Evolutionary conservation across 1,140 invertebrate species (phyloP).

Genomic region (Drosophila auraria): DNA sequence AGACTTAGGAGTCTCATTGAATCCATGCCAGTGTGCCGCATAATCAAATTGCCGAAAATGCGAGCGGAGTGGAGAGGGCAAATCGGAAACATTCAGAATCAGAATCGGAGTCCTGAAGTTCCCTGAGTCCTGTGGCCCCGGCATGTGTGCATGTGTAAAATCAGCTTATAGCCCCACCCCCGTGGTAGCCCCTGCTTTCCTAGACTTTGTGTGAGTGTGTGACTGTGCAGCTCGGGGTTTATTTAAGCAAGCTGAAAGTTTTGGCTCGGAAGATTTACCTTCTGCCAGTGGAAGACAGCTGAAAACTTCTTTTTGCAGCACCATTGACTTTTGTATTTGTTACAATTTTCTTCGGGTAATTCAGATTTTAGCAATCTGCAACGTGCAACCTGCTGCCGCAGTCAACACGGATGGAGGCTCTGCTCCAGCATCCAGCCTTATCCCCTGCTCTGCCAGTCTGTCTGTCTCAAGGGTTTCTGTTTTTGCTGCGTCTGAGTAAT

Average conservation of each 20-base stretch:
- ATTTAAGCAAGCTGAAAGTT: constrained; percentile 82
- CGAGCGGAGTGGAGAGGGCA: constrained; percentile 39
- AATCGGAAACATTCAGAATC: constrained; percentile 62
- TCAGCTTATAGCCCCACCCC: constrained; percentile 61
- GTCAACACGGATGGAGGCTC: constrained; percentile 12
- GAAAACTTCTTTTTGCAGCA: constrained; percentile 82
- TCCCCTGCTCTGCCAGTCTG: constrained; percentile 6
- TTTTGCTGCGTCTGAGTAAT: constrained; percentile 73
- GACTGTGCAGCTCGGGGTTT: constrained; percentile 53
- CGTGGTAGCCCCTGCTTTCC: constrained; percentile 24
- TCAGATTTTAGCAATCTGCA: constrained; percentile 59
- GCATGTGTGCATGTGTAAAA: constrained; percentile 73
- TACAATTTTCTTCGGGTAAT: constrained; percentile 70
- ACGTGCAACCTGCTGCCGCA: constrained; percentile 54
- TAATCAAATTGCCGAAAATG: constrained; percentile 81
- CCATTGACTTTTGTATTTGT: constrained; percentile 84
- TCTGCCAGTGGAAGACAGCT: constrained; percentile 73
- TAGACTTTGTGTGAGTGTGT: constrained; percentile 17
- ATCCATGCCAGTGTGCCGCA: constrained; percentile 53
- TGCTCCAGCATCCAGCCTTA: constrained; percentile 5
- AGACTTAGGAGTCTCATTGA: not conserved
- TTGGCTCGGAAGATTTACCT: constrained; percentile 79
- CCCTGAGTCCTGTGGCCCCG: constrained; percentile 49
- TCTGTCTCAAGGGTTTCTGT: constrained; percentile 42
- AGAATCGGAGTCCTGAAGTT: constrained; percentile 52